A percentile compares a stretch with the other conserved stretches of the same genome.
Evolutionary conservation across 53 echinoderm and acorn worm species (phyloP).

Genomic region (Zoroaster sp.): DNA sequence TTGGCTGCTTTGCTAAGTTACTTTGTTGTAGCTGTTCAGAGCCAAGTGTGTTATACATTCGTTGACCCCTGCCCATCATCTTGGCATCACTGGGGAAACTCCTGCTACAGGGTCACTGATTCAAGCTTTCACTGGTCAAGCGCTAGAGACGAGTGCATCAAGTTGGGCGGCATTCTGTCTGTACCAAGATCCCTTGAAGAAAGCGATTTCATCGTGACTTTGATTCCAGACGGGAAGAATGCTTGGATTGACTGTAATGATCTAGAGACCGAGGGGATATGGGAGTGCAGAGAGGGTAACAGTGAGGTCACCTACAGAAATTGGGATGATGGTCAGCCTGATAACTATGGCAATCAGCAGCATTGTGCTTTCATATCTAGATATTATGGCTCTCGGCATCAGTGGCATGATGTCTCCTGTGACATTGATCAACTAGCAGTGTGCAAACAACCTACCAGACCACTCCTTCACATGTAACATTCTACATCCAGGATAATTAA

Average conservation of each 20-base stretch:
- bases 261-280: background rate
- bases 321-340: background rate
- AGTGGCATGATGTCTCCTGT: background rate
- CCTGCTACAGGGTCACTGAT: too few relatives aligned
- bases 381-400: background rate
- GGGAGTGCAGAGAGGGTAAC: background rate
- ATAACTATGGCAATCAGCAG: too few relatives aligned
- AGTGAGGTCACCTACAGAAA: conserved; percentile 2
- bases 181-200: background rate
- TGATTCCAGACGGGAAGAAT: background rate
- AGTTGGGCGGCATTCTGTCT: background rate
- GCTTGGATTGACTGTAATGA: conserved; percentile 19
- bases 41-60: too few relatives aligned
- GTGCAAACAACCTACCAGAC: background rate
- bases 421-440: background rate
- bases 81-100: too few relatives aligned
- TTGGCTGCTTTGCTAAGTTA: too few relatives aligned
- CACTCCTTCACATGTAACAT: too few relatives aligned
- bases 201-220: background rate
- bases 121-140: too few relatives aligned
- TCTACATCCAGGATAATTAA: too few relatives aligned
- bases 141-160: too few relatives aligned
- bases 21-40: too few relatives aligned
- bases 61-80: too few relatives aligned
- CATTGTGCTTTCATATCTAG: background rate